Evolutionary conservation across 2,797 vertebrate genomes (phyloP).

Genomic region (Vireo griseus): DNA sequence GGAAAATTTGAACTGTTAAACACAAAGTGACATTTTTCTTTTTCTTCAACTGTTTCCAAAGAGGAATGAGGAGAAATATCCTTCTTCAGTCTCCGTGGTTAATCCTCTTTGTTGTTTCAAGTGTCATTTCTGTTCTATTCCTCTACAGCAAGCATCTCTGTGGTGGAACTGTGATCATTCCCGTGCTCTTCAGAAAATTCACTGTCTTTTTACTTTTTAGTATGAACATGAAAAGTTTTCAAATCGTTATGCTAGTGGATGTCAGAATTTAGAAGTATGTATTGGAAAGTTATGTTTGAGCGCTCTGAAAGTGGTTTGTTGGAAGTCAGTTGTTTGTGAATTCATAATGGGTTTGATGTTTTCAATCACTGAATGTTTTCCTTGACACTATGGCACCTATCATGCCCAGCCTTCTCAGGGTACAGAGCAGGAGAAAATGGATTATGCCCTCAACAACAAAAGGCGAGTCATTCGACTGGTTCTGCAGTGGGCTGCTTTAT

Average conservation of each 20-base stretch:
- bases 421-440: constrained; percentile 92
- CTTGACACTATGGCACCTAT: constrained; percentile 89
- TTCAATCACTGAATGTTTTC: constrained; percentile 59
- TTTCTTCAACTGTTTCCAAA: neutral
- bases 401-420: constrained; percentile 92
- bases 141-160: constrained; percentile 17
- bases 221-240: neutral
- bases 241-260: neutral
- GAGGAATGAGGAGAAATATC: neutral
- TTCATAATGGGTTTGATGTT: neutral
- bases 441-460: constrained; percentile 94
- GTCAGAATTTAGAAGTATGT: neutral
- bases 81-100: neutral
- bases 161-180: constrained; percentile 46
- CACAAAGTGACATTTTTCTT: neutral
- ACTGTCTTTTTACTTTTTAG: neutral
- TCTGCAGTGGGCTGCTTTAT: constrained; percentile 86
- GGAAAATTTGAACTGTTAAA: neutral
- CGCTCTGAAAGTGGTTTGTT: neutral
- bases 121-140: neutral
- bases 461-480: constrained; percentile 90
- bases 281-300: neutral
- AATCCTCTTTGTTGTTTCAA: neutral
- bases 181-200: neutral
- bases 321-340: neutral